Conservation (phyloP, 2,113 vertebrate species). For the Bungarus multicinctus region DNA sequence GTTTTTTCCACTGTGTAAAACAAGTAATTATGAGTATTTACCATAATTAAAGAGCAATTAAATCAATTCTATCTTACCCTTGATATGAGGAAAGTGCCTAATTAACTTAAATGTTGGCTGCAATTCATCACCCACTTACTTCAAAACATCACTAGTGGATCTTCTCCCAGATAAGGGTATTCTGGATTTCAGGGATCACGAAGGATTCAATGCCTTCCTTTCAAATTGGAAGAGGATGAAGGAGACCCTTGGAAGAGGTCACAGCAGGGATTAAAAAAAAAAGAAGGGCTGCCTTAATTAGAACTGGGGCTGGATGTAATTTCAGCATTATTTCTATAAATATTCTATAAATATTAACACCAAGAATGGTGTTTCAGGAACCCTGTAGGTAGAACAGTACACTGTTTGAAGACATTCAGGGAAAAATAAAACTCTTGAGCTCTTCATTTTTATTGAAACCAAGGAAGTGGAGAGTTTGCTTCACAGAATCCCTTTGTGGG, state of each 20-base stretch:
- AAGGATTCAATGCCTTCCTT: not conserved
- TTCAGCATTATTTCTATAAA: not conserved
- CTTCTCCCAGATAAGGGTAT: not conserved
- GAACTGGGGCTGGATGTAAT: conserved; percentile 10
- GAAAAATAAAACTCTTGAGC: not conserved
- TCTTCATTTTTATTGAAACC: not conserved
- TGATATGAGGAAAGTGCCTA: conserved; percentile 11
- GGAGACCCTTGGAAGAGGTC: not conserved
- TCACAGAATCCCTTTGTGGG: not conserved
- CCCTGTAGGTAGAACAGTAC: not conserved
- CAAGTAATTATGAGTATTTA: conserved; percentile 26
- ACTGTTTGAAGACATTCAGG: not conserved
- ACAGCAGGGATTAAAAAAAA: not conserved
- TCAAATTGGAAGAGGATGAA: not conserved
- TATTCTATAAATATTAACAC: no score
- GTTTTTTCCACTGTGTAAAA: conserved; percentile 6
- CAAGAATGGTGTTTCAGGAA: not conserved
- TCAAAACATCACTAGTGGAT: not conserved
- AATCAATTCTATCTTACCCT: conserved; percentile 11
- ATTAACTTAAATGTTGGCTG: conserved; percentile 6
- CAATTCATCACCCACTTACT: conserved; percentile 1
- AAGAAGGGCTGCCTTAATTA: not conserved
- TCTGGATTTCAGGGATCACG: not conserved
- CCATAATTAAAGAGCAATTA: conserved; percentile 31
- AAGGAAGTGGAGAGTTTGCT: not conserved